Conservation (phyloP, 2,113 vertebrate genomes). For the Apteryx owenii region DNA sequence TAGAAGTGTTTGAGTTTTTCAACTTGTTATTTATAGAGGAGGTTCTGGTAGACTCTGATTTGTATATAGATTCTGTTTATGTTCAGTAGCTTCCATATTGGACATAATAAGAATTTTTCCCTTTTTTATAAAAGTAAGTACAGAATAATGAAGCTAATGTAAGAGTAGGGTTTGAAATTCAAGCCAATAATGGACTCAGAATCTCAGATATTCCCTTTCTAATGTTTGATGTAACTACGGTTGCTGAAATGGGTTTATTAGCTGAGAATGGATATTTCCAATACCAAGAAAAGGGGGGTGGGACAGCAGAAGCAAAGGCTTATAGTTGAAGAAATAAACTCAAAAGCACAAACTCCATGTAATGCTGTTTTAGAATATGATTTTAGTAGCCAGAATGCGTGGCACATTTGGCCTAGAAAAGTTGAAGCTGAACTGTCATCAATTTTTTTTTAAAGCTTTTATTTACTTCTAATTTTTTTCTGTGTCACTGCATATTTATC, state of each 20-base stretch:
- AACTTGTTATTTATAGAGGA: background rate
- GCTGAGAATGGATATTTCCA: background rate
- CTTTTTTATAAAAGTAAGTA: background rate
- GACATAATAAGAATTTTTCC: background rate
- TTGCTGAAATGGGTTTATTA: background rate
- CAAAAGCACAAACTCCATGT: background rate
- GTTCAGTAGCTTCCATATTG: background rate
- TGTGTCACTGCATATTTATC: background rate
- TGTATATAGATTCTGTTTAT: background rate
- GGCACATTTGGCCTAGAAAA: background rate
- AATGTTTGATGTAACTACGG: background rate
- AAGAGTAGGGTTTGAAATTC: background rate
- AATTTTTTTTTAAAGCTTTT: background rate
- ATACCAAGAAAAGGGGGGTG: background rate
- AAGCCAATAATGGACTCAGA: accelerated
- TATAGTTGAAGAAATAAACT: background rate
- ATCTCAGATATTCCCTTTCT: background rate
- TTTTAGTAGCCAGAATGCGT: background rate
- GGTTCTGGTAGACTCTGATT: background rate
- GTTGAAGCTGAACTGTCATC: background rate
- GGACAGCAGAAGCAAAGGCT: background rate
- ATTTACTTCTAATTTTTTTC: background rate
- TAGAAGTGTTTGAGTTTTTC: background rate
- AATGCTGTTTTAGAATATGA: background rate
- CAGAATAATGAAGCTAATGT: background rate